Evolutionary conservation across 2,113 vertebrate genomes (phyloP), one percentile per base, ranked within the genome.

Genomic region (Geococcyx californianus): DNA sequence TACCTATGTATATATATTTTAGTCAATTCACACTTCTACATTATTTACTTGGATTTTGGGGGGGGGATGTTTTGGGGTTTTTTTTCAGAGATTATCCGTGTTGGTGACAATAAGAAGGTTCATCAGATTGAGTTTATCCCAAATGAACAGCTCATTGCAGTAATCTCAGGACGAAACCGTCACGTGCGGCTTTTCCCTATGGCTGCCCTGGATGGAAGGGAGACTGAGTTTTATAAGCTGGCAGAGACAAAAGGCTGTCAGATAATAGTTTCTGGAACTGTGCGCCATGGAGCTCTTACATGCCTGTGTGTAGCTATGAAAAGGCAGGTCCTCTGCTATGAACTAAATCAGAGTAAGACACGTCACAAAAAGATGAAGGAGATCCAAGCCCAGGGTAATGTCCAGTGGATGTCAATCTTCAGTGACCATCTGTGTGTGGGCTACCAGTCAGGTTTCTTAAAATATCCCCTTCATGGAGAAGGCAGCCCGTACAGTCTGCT

Each of bases 291-390:
- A 87, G 97, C 98, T 17, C 97, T 99, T 51, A 99, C 98, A 28
- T 99, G 99, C 97, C 97, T 99, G 23, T 99, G 99, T 14, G 99
- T 99, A 87, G 99, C 99, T 94, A 99, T 99, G 98, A 99, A 99
- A 97, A 98, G 99, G 52, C 99, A 99, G 94, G 98, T 99, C 84
- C 98, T 99, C 44, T 99, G 99, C 95, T 99, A 99, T 2, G 99
- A 99, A 98, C 98, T 99, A 33, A 99, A 99, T 96, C 99, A 99
- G 97, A 99, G 98, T 95, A 99, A 99, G 97, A 97, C 95, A 0
- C 99, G 99, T 33, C 99, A 99, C 98, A 98, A 99, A 89, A 98
- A 99, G 91, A 98, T 99, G 93, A 98, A 99, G 74, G 99, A 99
- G 96, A 98, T 99, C 93, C 99, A 99, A 97, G 99, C 99, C 40